Evolutionary conservation across 2,797 vertebrate species (phyloP).

Genomic region (Falco cherrug): DNA sequence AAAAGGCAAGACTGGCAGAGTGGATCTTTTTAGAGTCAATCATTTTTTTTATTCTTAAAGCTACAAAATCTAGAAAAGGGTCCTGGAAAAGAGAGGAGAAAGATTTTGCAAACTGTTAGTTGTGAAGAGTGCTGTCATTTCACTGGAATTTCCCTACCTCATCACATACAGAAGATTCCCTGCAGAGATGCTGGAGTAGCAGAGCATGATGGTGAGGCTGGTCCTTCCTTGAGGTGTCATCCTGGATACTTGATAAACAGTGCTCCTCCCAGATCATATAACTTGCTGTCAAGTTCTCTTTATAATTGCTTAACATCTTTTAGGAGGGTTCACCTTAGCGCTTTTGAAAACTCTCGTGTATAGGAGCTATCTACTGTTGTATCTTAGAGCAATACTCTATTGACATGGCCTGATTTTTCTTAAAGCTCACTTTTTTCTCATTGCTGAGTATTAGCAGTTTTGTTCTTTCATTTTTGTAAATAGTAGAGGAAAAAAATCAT

Average conservation of each 20-base stretch:
- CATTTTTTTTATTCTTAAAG: neutral
- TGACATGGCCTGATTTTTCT: neutral
- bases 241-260: neutral
- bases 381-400: neutral
- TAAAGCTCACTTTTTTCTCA: neutral
- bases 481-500: neutral
- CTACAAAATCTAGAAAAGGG: neutral
- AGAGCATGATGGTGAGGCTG: neutral
- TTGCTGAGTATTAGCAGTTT: neutral
- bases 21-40: constrained; percentile 28
- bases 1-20: neutral
- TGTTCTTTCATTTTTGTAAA: neutral
- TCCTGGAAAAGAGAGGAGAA: constrained; percentile 44
- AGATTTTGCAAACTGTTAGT: constrained; percentile 2
- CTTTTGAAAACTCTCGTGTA: neutral
- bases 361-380: neutral
- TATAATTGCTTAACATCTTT: neutral
- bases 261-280: neutral
- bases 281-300: neutral
- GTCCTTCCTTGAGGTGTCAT: neutral
- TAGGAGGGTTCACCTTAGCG: neutral
- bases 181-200: neutral
- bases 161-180: neutral
- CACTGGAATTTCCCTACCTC: neutral
- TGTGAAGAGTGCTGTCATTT: neutral